These are phyloP conservation scores for Molossus alvarezi DNA, from an alignment of 2,797 vertebrate species.

Conservation along the genomic window DNA sequence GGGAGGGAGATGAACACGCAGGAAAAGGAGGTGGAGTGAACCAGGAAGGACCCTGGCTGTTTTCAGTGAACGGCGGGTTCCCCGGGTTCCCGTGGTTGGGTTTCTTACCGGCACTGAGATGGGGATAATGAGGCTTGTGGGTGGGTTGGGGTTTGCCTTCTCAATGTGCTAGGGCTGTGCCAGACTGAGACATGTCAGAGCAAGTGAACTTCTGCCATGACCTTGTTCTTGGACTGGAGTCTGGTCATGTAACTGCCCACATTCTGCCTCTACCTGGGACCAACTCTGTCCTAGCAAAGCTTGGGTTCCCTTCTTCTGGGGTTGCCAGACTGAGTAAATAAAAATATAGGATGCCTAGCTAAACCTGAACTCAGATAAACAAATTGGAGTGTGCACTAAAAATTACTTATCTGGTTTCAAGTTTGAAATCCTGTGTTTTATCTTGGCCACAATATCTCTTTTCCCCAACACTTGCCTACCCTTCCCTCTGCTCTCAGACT, in stretches of 20 bases:
- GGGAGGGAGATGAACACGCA: neutral
- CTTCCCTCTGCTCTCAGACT: neutral
- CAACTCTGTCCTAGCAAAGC: neutral
- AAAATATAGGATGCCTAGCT: neutral
- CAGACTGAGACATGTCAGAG: neutral
- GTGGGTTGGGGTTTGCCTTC: neutral
- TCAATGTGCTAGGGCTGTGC: neutral
- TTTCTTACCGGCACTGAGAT: neutral
- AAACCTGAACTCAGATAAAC: constrained; percentile 1
- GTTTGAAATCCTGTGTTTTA: constrained; percentile 1
- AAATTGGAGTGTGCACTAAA: neutral
- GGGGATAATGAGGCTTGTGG: neutral
- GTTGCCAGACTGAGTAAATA: neutral
- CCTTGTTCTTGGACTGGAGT: neutral
- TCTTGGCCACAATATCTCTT: neutral
- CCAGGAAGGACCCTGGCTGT: neutral
- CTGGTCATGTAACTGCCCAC: neutral
- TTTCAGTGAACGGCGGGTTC: neutral
- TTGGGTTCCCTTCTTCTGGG: neutral
- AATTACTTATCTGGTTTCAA: neutral
- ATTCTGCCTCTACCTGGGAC: neutral
- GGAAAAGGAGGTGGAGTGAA: neutral
- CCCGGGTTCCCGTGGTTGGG: neutral
- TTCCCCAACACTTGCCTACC: neutral
- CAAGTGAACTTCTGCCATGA: neutral